A percentile compares a stretch with the other conserved stretches of the same genome.
Evolutionary conservation across 2,888 invertebrate genomes (phyloP).

Genomic region (Hypomecis punctinalis): DNA sequence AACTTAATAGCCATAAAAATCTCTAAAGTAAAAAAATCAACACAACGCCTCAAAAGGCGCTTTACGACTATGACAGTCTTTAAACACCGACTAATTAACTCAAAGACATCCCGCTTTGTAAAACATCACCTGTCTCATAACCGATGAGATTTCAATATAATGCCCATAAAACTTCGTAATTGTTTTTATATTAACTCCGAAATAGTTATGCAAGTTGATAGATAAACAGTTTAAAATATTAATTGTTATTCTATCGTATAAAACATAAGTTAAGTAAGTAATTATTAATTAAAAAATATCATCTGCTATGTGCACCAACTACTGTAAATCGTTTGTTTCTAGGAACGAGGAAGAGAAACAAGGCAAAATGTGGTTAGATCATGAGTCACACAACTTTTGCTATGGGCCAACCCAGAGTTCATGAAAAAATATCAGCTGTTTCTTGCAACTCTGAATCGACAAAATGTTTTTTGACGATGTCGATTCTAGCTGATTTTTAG

Average conservation of each 20-base stretch:
- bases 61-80: constrained; percentile 32
- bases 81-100: constrained; percentile 44
- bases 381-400: no score
- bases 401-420: no score
- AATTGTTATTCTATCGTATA: constrained; percentile 50
- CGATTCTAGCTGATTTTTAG: no score
- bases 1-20: constrained; percentile 1
- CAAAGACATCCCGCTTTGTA: constrained; percentile 38
- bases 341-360: no score
- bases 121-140: constrained; percentile 45
- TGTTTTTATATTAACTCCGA: constrained; percentile 51
- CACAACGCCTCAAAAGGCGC: constrained; percentile 22
- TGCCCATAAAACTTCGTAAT: constrained; percentile 48
- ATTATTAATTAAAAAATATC: no score
- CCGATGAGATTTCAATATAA: constrained; percentile 50
- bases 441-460: no score
- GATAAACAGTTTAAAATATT: constrained; percentile 52
- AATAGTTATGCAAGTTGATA: constrained; percentile 48
- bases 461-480: no score
- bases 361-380: no score
- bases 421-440: no score
- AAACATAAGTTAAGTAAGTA: no score
- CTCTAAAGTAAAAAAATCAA: constrained; percentile 22
- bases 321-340: no score
- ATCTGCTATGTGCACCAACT: no score